Conservation (phyloP, 2,888 invertebrate genomes). For the Slavum lentiscoides region DNA sequence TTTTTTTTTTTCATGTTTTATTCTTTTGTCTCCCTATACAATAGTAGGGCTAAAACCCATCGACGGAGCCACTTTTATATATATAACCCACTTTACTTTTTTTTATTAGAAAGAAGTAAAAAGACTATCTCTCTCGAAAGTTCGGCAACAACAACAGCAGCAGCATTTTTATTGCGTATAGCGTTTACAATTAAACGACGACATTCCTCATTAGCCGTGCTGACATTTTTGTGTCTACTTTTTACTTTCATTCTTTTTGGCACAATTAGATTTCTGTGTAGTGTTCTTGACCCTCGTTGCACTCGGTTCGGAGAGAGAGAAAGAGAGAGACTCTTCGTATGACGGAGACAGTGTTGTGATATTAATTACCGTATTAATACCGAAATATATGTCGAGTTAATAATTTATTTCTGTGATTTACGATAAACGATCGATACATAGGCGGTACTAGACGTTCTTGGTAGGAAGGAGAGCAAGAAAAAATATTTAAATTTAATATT, state of each 20-base stretch:
- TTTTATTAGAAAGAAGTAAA: background rate
- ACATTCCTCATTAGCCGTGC: conserved; percentile 38
- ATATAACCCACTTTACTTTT: conserved; percentile 20
- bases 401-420: no score
- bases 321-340: no score
- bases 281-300: background rate
- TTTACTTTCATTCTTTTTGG: background rate
- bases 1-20: background rate
- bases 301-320: no score
- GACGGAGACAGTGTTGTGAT: no score
- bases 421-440: no score
- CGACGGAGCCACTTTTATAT: background rate
- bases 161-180: background rate
- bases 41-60: background rate
- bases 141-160: conserved; percentile 29
- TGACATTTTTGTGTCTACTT: conserved; percentile 1
- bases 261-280: conserved; percentile 18
- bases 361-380: no score
- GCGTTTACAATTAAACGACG: conserved; percentile 21
- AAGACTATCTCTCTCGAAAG: conserved; percentile 30
- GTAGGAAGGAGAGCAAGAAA: no score
- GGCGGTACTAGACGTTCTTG: no score
- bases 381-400: no score
- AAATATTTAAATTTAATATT: no score
- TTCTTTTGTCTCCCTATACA: conserved; percentile 30